Conservation (phyloP, 2,888 invertebrate genomes). For the Xestia c-nigrum region DNA sequence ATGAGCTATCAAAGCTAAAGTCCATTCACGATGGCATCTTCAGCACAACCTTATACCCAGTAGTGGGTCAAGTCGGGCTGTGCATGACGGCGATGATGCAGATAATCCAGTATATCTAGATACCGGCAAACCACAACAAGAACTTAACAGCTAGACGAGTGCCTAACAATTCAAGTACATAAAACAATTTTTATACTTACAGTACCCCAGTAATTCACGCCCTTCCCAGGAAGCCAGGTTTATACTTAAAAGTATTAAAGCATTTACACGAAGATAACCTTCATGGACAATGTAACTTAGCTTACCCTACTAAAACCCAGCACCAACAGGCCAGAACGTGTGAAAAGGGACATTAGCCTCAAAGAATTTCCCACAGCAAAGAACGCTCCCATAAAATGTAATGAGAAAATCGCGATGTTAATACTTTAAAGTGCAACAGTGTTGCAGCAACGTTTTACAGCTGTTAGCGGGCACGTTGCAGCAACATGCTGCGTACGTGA, state of each 20-base stretch:
- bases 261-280: not conserved
- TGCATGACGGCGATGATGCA: too few relatives aligned
- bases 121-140: not conserved
- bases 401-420: slow-evolving; percentile 34
- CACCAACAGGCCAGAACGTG: not conserved
- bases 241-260: not conserved
- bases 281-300: not conserved
- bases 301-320: not conserved
- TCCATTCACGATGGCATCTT: too few relatives aligned
- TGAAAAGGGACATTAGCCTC: slow-evolving; percentile 2
- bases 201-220: not conserved
- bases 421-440: slow-evolving; percentile 47
- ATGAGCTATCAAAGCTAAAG: too few relatives aligned
- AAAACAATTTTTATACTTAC: not conserved
- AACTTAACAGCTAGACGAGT: not conserved
- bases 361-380: slow-evolving; percentile 9
- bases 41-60: too few relatives aligned
- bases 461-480: slow-evolving; percentile 45
- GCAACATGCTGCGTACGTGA: slow-evolving; percentile 55
- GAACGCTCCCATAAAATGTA: slow-evolving; percentile 55
- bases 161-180: not conserved
- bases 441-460: slow-evolving; percentile 51
- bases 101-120: not conserved
- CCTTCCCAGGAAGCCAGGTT: not conserved
- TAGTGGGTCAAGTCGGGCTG: too few relatives aligned